These are phyloP conservation scores for Pseudorectes ferrugineus DNA, from an alignment of 2,113 vertebrate genomes.

Conservation along the genomic window DNA sequence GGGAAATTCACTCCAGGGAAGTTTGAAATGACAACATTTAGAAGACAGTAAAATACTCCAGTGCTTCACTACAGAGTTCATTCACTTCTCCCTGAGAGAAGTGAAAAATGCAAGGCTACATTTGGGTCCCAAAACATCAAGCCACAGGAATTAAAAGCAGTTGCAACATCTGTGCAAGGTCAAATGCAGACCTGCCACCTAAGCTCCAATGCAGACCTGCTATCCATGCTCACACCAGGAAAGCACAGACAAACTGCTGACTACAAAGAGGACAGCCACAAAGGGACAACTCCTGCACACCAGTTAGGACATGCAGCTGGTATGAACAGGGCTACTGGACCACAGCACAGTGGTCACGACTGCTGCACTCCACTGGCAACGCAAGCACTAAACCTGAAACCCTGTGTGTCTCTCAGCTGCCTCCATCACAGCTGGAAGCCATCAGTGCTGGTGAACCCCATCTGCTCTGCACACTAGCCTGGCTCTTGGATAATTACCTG, in stretches of 20 bases:
- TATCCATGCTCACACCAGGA: background rate
- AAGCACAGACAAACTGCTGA: background rate
- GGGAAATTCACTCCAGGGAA: background rate
- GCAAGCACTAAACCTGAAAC: background rate
- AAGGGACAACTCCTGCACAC: background rate
- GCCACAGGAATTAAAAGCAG: background rate
- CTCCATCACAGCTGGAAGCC: background rate
- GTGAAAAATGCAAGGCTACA: rapidly evolving
- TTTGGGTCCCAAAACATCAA: background rate
- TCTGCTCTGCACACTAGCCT: background rate
- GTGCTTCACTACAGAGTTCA: background rate
- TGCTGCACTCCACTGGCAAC: background rate
- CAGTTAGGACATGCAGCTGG: background rate
- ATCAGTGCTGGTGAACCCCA: background rate
- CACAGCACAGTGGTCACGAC: background rate
- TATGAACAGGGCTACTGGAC: background rate
- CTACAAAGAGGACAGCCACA: background rate
- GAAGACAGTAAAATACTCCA: background rate
- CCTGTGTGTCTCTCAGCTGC: background rate
- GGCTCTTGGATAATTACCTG: background rate
- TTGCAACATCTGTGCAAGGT: background rate
- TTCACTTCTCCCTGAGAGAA: background rate
- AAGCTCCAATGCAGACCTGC: background rate
- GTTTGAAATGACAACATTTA: background rate
- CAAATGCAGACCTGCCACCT: background rate